Conservation (phyloP, 2,888 invertebrate species). For the Empis stercorea region DNA sequence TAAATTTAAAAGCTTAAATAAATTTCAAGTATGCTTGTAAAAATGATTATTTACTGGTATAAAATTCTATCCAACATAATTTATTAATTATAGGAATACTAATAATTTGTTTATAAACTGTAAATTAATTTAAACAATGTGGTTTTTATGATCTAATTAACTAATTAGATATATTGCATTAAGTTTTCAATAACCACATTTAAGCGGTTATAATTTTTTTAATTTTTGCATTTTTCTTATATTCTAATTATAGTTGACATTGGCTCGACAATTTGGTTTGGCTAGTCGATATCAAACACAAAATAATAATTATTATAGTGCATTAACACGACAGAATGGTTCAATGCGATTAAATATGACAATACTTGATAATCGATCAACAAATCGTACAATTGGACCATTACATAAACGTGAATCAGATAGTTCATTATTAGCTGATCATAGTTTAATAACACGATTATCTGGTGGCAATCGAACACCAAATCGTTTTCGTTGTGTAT, state of each 20-base stretch:
- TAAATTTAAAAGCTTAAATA: no score
- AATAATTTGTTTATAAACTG: no score
- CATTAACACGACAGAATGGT: constrained; percentile 31
- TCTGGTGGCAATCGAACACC: constrained; percentile 25
- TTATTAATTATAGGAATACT: no score
- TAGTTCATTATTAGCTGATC: constrained; percentile 32
- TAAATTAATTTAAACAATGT: no score
- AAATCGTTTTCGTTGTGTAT: constrained; percentile 26
- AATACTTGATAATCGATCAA: constrained; percentile 29
- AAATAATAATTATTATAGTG: constrained; percentile 30
- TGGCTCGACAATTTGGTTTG: constrained; percentile 31
- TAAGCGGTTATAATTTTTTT: no score
- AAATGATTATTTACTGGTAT: no score
- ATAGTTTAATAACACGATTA: constrained; percentile 29
- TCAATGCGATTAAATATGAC: constrained; percentile 31
- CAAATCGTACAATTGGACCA: constrained; percentile 28
- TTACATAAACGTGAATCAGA: constrained; percentile 32
- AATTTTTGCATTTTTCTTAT: background rate
- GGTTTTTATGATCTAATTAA: no score
- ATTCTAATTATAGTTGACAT: constrained; percentile 23
- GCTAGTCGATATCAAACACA: constrained; percentile 24
- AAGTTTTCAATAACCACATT: no score
- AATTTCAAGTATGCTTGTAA: no score
- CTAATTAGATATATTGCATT: no score
- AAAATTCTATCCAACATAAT: no score